Evolutionary conservation across 1,140 invertebrate genomes (phyloP), one percentile per base, ranked within the genome.

Genomic region (Drosophila biarmipes): DNA sequence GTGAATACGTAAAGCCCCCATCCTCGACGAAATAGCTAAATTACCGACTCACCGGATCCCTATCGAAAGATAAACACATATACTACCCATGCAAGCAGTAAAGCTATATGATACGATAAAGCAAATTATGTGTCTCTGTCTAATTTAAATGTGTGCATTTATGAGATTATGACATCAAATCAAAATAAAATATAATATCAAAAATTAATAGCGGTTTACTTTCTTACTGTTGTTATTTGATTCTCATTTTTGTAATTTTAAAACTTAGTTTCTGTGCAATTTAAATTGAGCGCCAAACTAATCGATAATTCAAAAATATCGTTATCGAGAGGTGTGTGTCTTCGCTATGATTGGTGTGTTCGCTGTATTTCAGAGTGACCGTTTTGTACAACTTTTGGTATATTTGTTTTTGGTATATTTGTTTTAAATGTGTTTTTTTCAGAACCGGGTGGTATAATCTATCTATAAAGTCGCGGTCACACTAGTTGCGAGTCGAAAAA

Each of bases 81-180:
- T 67, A 69, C 49, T 69, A 68, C 64, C 27, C 49, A 57, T 45
- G 34, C 56, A 46, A 80, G 42, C 54, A 55, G 49, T 51, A 63
- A 74, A 77, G 73, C 66, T 82, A 87, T 75, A 74, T 12, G 37
- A 87, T 75, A 66, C 75, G 73, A 69, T 81, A 69, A 68, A 80
- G 64, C 53, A 64, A 78, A 49, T 71, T 75, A 75, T 86, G 61
- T 87, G 79, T 87, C 74, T 80, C 81, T 86, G 84, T 87, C 82
- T 87, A 87, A 89, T 89, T 87, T 87, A 82, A 87, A 82, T 87
- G 84, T 86, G 81, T 89, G 80, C 69, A 87, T 87, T 87, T 79
- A 89, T 74, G 73, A 85, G 68, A 78, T 81, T 81, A 68, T 85
- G 64, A 87, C 86, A 68, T 89, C 51, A 87, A 86, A 87, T 87